Evolutionary conservation across 2,113 vertebrate species (phyloP).

Genomic region (Eolophus roseicapilla): DNA sequence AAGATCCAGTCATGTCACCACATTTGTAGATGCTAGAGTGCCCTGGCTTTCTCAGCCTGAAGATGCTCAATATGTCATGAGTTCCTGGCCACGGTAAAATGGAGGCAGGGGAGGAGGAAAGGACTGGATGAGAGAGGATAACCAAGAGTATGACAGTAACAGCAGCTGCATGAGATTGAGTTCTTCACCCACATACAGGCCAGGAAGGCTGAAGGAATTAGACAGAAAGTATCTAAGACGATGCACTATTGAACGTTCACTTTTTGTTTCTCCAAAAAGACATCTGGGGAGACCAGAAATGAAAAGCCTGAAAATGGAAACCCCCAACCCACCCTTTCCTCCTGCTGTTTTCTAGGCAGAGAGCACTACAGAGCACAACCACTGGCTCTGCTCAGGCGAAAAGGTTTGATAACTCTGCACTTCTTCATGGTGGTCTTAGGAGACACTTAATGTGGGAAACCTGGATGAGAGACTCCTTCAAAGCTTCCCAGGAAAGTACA

Average conservation of each 20-base stretch:
- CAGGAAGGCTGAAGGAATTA: not conserved
- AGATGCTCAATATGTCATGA: not conserved
- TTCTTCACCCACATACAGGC: not conserved
- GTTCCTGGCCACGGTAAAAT: not conserved
- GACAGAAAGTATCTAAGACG: not conserved
- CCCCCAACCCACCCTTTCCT: not conserved
- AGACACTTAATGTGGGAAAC: not conserved
- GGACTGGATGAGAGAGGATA: not conserved
- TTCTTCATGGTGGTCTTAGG: not conserved
- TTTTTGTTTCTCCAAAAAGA: not conserved
- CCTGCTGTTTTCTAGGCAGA: not conserved
- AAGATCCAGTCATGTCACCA: not conserved
- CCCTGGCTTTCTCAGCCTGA: not conserved
- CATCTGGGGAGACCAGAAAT: not conserved
- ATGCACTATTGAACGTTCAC: not conserved
- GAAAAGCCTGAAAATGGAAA: not conserved
- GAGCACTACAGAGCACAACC: not conserved
- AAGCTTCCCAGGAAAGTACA: not conserved
- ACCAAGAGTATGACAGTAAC: not conserved
- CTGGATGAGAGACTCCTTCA: not conserved
- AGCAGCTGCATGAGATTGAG: not conserved
- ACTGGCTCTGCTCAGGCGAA: not conserved
- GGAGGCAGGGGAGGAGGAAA: not conserved
- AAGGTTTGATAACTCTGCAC: not conserved
- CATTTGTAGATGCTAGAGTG: not conserved